Evolutionary conservation across 2,888 invertebrate species (phyloP), one percentile per base, ranked within the genome.

Genomic region (Cheilosia urbana): DNA sequence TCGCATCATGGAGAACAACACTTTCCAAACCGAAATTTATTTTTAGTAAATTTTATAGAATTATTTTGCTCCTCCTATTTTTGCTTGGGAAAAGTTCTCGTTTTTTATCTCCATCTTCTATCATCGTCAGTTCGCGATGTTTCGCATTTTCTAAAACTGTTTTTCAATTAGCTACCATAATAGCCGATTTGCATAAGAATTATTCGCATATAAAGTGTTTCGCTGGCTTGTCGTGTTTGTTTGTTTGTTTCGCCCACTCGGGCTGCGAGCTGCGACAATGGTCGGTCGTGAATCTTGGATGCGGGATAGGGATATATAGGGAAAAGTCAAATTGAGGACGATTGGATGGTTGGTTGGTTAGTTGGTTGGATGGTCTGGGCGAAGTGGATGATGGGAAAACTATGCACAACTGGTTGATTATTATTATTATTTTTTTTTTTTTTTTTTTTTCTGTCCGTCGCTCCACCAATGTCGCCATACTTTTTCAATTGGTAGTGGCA

Each of bases 81-180:
- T 37, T 30, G 24, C 17, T 9, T 17, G 24, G n/a, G 45, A 55
- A 60, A 60, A 15, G 73, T 66, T 11, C 13, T n/a, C 42, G 21
- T 34, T 51, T 24, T 24, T 9, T 37, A 45, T 73, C 17, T 45
- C 13, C 45, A 40, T 60, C 53, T 45, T 60, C 42, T 40, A 53
- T 49, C n/a, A 24, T 21, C 75, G 60, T 82, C 60, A 53, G 60
- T 65, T 65, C 75, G 60, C 79, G 75, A 79, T 80, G 84, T 80
- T 84, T 84, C 75, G 84, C 79, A 84, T 85, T 80, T 85, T 77
- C 85, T 68, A 80, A 85, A 85, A 85, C 85, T 72, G 85, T 81
- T 85, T 85, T 85, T 85, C 85, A 85, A 85, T 85, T 85, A 85
- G 85, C 85, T 76, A 81, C 85, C 85, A 85, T 85, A 85, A 85